Base-by-base conservation (phyloP, 2,888 invertebrate genomes). In the Cryptocephalus moraei region DNA sequence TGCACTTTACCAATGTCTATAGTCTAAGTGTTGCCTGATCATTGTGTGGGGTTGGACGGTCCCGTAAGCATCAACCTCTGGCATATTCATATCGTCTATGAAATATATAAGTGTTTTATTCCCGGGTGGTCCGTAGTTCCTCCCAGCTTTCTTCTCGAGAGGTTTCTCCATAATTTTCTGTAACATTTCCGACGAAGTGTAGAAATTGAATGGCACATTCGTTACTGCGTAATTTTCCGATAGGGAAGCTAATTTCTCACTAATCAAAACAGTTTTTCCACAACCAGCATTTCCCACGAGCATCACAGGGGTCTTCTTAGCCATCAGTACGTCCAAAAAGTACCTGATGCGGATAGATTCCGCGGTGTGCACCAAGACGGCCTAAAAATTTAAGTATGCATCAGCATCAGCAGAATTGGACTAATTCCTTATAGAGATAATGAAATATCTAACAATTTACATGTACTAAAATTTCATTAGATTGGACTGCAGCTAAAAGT, bases 21-120 rank as follows among this genome's bases (percentile, higher is more conserved):
- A 96, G 69, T 96, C 96, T 62, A 96, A 74, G 73, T 95, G 94
- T 65, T 96, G 96, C 1, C 95, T 77, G 56, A 96, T 94, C 46
- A 96, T 73, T 0, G 95, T 96, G 65, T 96, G 95, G 0, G 96
- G 95, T 66, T 94, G 94, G 0, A 95, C 95, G 0, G 96, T 96
- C 8, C 93, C 94, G 62, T 96, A 96, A 33, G 79, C 67, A 66
- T 86, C 86, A 34, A 82, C 81, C 77, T 93, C 93, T 1, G 96
- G 95, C 94, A 96, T 96, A 66, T 96, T 96, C 86, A 96, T 86
- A 63, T 96, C 96, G 64, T 96, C 96, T 50, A 96, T 86, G 65
- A 96, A 96, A 69, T 94, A 96, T 52, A 96, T 82, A 39, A 96
- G 74, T 0, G 87, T 89, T 71, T 94, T 93, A 62, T 84, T 93